Percentiles rank a stretch among this genome's conserved stretches.
Conservation (phyloP, 2,888 invertebrate species). For the Mylabris sibirica region DNA sequence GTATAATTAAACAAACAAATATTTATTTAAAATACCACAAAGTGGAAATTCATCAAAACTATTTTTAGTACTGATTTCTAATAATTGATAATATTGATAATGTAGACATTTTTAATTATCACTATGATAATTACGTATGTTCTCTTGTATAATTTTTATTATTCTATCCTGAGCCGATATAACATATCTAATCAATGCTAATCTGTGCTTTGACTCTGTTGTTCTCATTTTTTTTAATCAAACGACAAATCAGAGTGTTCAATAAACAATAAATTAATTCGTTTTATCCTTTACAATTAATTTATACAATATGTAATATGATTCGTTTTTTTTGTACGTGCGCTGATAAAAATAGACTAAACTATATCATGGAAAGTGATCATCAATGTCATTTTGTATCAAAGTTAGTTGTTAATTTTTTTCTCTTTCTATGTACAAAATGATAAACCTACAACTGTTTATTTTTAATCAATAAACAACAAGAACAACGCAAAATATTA, state of each 20-base stretch:
- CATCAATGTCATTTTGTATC: background rate
- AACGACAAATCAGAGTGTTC: background rate
- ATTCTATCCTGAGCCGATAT: background rate
- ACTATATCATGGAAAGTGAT: background rate
- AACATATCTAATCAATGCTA: background rate
- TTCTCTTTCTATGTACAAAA: too few relatives aligned
- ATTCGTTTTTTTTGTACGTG: background rate
- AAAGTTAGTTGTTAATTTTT: too few relatives aligned
- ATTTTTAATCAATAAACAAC: too few relatives aligned
- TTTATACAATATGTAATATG: conserved; percentile 4
- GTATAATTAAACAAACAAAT: too few relatives aligned
- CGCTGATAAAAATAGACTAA: background rate
- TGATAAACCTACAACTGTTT: too few relatives aligned
- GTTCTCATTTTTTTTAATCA: background rate
- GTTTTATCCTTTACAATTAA: background rate
- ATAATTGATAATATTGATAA: too few relatives aligned
- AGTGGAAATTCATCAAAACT: too few relatives aligned
- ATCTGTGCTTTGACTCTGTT: background rate
- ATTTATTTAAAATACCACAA: too few relatives aligned
- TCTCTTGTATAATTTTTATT: too few relatives aligned
- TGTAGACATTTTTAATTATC: background rate
- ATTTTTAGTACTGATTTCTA: too few relatives aligned
- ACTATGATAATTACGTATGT: background rate
- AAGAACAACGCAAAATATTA: too few relatives aligned
- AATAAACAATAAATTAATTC: background rate